Evolutionary conservation across 2,888 invertebrate genomes (phyloP), one percentile per base, ranked within the genome.

Genomic region (Plagodis dolabraria): DNA sequence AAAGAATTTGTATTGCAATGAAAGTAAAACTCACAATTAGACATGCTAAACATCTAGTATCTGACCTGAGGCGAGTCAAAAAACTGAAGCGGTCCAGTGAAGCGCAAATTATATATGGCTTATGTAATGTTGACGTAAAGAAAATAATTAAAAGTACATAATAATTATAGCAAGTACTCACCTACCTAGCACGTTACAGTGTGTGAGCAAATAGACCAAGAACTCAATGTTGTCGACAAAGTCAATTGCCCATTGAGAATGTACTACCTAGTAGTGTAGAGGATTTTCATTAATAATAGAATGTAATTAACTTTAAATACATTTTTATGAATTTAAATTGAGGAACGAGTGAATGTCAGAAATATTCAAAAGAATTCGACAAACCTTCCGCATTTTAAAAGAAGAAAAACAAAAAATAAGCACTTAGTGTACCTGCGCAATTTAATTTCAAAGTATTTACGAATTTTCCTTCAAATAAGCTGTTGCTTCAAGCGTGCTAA

Each of bases 161-260:
- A 80, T 69, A 61, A 69, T 71, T 70, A 65, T 69, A 69, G 46
- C 49, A 50, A 64, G 63, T 67, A 53, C 63, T 61, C 22, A 22
- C 22, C 22, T 22, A 22, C 22, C 22, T 66, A 52, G 61, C 49
- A 53, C 80, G 83, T 84, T 76, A 82, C 85, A 83, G 73, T 73
- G 58, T 57, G 55, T 83, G 79, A 72, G 60, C 76, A 86, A 82
- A 79, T 82, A 81, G 84, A 75, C 66, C 79, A 79, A 79, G 78
- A 77, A 72, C 78, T 72, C 69, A 65, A 68, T 70, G 69, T 57
- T 56, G 50, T 55, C 33, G 49, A 65, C 57, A 43, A 51, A 60
- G 44, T 58, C 49, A 63, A 63, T 65, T 63, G 44, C 55, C 55
- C 56, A 52, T 55, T 47, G 35, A 60, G 60, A 60, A 60, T 60